Base-by-base conservation (phyloP, 2,888 invertebrate genomes). In the Rhagophthalmus giganteus region DNA sequence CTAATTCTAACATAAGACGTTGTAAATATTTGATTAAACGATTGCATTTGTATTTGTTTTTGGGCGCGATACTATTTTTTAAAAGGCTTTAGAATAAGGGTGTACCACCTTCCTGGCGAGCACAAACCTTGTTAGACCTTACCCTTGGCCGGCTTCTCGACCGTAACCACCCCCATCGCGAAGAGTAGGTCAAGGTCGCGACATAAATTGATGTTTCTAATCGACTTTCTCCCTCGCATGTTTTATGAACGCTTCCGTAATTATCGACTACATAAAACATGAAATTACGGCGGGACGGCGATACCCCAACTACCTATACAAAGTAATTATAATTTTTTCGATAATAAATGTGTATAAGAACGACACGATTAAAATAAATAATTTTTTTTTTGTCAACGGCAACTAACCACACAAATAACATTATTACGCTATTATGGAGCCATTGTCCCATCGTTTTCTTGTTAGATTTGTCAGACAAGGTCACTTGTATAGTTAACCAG, bases 391-490 rank as follows among this genome's bases (percentile, higher is more conserved):
- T n/a, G n/a, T 40, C 9, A 30, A 37, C 8, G 5, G 31, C 8
- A 47, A 28, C 39, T 34, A 47, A 32, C 47, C 32, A 41, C 34
- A 49, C 41, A 56, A 51, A 56, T 55, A 57, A 54, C 41, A 51
- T 56, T 55, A 54, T 55, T 51, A 54, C 38, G 39, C 47, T 53
- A 35, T 60, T 50, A 54, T 55, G 48, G 47, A 59, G 54, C 51
- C 56, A 61, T 60, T 62, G 59, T 62, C 45, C 58, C 54, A 58
- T 56, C 57, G 52, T 57, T 59, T 63, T 64, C 60, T 60, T 60
- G 61, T 63, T 61, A 55, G 50, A 52, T 61, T 53, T 46, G 44
- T 55, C 50, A 54, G 59, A 62, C 62, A 64, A 64, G 64, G 64
- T 63, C 64, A 62, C 51, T 54, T 57, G 52, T 60, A 55, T 55